Base-by-base conservation (phyloP, 2,797 vertebrate species). In the Paguma larvata region DNA sequence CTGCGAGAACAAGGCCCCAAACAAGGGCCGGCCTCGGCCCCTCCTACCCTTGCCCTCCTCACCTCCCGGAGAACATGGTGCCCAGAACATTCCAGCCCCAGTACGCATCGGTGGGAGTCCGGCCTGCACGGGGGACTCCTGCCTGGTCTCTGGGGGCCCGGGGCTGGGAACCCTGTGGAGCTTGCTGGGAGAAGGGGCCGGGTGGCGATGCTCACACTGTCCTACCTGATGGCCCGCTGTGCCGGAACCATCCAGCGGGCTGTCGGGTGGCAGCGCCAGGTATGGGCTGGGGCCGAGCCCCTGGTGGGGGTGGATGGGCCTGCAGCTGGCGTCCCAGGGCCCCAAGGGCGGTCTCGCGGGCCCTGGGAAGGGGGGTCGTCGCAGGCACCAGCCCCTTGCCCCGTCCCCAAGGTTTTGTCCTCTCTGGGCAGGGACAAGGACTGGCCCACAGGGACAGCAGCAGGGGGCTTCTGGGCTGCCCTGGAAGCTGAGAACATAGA, bases 161-260 rank as follows among this genome's bases (percentile, higher is more conserved):
- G 70, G 13, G 62, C 68, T 11, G 23, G 87, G 82, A 46, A 68
- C 73, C 82, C 70, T 4, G 4, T 5, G 65, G 80, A 88, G 63
- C 94, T 4, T 62, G 94, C 90, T 62, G 96, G 96, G 95, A 38
- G 93, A 25, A 41, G 83, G 89, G 93, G 88, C 96, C 13, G 6
- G 91, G 80, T 19, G 11, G 67, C 70, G 23, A 99, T 98, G 98
- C 94, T 99, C 90, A 98, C 98, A 1, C 91, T 98, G 51, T 8
- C 98, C 95, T 99, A 98, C 96, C 95, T 99, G 98, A 91, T 99
- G 0, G 89, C 98, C 38, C 95, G 89, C 85, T 98, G 97, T 0
- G 97, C 98, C 44, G 92, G 98, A 16, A 0, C 96, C 34, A 38
- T 96, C 97, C 0, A 7, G 93, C 63, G 34, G 94, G 91, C 90